Base-by-base conservation (phyloP, 2,797 vertebrate species). In the Phoebastria nigripes region DNA sequence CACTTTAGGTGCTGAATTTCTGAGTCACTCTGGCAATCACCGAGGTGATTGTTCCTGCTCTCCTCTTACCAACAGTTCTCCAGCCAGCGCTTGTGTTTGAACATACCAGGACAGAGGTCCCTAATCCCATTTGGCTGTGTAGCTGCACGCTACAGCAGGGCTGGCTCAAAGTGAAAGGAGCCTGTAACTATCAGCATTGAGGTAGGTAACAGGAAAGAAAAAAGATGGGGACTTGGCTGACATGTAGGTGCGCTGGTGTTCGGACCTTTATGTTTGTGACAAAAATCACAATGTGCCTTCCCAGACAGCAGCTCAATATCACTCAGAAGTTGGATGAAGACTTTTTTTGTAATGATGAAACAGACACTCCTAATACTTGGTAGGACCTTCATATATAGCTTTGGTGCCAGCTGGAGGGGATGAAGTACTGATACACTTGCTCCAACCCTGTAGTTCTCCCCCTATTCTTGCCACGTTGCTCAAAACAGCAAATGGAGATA, bases 151-250 rank as follows among this genome's bases (percentile, higher is more conserved):
- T 35, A 3, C 47, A 67, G 35, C 2, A 69, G 44, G 44, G 72
- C 77, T 83, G 69, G 33, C 83, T 71, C 39, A 10, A 51, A 47
- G 41, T 4, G 22, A 67, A 71, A 82, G 62, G 20, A 87, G 44
- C 47, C 61, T 47, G 0, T 5, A 76, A 35, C 31, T n/a, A 29
- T 12, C 28, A 44, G 15, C 37, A 37, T 0, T 6, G 17, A 85
- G 31, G 26, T 4, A 51, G 42, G 11, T 21, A 85, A 80, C 46
- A 37, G 17, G 35, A 73, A 78, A 80, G n/a, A n/a, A 26, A 17
- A 65, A 69, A 44, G 31, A 46, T 0, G 1, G 11, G 14, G 19
- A 61, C 22, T 69, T 1, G 1, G 73, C 35, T 1, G 1, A 62
- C 16, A 8, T 6, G 26, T 12, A 44, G 9, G 42, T 22, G 47